These are phyloP conservation scores for Galbula dea DNA, from an alignment of 2,113 vertebrate species.

Conservation along the genomic window DNA sequence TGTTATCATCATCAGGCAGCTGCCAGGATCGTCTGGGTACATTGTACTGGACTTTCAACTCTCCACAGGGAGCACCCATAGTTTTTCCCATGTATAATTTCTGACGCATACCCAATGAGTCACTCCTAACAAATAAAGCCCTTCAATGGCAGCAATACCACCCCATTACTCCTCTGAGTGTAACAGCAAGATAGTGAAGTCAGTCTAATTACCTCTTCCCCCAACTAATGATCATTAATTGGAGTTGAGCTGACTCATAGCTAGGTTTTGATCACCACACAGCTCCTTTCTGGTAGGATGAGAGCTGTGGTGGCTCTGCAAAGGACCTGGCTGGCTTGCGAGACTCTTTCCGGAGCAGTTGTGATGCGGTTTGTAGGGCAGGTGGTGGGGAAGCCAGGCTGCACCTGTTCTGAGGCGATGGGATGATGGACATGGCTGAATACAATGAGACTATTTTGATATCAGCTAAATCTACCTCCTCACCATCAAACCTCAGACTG, in stretches of 20 bases:
- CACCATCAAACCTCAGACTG: rapidly evolving
- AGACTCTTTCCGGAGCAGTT: background rate
- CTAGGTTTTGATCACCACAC: slow-evolving; percentile 10
- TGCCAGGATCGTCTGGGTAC: background rate
- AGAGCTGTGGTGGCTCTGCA: background rate
- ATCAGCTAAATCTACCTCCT: background rate
- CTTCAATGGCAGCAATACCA: slow-evolving; percentile 12
- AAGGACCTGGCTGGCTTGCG: background rate
- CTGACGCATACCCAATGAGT: background rate
- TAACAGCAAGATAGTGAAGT: background rate
- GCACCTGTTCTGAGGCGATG: rapidly evolving
- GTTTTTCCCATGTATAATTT: background rate
- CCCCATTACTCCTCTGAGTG: background rate
- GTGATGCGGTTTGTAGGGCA: background rate
- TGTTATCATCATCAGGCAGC: background rate
- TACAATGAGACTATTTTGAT: background rate
- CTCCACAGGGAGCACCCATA: background rate
- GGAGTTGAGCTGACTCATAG: slow-evolving; percentile 45
- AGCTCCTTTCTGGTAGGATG: background rate
- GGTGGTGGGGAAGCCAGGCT: background rate
- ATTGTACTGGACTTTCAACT: background rate
- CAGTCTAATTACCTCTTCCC: background rate
- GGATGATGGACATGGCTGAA: rapidly evolving
- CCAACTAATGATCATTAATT: background rate
- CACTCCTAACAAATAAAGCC: background rate